Conservation (phyloP, 2,888 invertebrate species). For the Idaea straminata region DNA sequence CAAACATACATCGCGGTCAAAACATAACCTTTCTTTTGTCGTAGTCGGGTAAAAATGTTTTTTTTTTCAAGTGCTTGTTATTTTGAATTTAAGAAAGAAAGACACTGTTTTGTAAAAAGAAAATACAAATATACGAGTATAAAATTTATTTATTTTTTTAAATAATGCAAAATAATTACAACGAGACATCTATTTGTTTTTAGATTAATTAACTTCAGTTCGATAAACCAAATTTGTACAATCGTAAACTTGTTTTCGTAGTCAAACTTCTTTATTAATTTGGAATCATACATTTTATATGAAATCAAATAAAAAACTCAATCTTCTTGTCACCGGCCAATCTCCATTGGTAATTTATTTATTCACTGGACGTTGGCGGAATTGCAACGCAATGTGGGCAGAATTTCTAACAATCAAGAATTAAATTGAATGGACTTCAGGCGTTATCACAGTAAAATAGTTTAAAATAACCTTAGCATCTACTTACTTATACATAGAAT, state of each 20-base stretch:
- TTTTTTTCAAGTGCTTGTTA: constrained; percentile 1
- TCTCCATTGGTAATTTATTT: too few species aligned
- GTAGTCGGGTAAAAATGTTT: constrained; percentile 21
- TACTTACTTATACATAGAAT: too few species aligned
- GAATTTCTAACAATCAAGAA: too few species aligned
- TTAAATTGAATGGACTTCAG: too few species aligned
- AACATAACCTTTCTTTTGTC: too few species aligned
- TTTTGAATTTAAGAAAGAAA: neutral
- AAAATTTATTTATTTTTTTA: neutral
- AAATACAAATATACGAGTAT: neutral
- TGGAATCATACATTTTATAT: neutral
- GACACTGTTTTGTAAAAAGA: neutral
- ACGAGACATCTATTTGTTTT: neutral
- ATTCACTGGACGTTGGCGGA: too few species aligned
- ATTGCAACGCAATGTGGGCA: too few species aligned
- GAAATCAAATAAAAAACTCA: too few species aligned
- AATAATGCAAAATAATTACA: neutral
- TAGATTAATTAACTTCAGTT: neutral
- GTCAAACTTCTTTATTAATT: neutral
- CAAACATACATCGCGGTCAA: too few species aligned
- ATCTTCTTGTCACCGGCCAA: too few species aligned
- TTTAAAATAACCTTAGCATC: too few species aligned
- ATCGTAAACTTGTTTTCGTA: neutral
- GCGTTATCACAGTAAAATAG: too few species aligned
- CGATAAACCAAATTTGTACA: neutral